Evolutionary conservation across 2,113 vertebrate genomes (phyloP).

Genomic region (Turdus rufiventris): DNA sequence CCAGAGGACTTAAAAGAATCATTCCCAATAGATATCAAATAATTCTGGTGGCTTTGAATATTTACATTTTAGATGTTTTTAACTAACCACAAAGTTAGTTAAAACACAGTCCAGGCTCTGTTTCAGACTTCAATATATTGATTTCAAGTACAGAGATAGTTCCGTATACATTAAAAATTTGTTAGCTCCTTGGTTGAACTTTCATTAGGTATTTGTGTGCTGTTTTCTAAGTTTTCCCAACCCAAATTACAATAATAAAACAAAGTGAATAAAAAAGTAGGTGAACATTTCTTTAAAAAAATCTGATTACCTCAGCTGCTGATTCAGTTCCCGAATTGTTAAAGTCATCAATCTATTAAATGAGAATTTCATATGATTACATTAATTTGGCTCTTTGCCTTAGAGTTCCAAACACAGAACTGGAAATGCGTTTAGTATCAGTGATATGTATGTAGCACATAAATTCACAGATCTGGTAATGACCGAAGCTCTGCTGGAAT

Average conservation of each 20-base stretch:
- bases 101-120: background rate
- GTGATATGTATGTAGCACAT: background rate
- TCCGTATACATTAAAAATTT: background rate
- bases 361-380: conserved; percentile 81
- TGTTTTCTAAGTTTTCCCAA: background rate
- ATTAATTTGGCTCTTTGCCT: conserved; percentile 70
- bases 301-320: conserved; percentile 80
- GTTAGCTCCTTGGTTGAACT: background rate
- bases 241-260: conserved; percentile 36
- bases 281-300: conserved; percentile 74
- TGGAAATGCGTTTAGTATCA: conserved; percentile 55
- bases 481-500: background rate
- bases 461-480: background rate
- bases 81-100: background rate
- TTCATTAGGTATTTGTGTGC: background rate
- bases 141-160: background rate
- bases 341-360: conserved; percentile 86
- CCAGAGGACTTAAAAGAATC: background rate
- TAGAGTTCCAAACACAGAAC: conserved; percentile 68
- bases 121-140: background rate
- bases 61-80: background rate
- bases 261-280: conserved; percentile 63
- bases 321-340: conserved; percentile 80
- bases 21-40: background rate
- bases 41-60: background rate